These are phyloP conservation scores for Entomyzon cyanotis DNA, from an alignment of 2,113 vertebrate genomes.

Conservation along the genomic window DNA sequence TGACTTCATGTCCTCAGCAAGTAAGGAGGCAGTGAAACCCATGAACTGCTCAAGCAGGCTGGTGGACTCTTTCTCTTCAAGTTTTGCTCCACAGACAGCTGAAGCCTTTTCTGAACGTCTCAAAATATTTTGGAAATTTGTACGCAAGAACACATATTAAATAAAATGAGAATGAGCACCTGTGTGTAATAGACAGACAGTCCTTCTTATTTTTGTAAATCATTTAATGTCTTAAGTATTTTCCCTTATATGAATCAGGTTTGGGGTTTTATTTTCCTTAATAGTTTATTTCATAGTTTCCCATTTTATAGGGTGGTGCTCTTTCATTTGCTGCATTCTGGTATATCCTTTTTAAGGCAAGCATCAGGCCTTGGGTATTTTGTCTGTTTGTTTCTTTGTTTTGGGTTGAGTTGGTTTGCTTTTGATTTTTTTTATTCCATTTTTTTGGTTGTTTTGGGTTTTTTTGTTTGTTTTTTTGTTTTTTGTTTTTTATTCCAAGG, in stretches of 20 bases:
- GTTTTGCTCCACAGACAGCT: rapidly evolving
- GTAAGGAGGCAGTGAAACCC: not conserved
- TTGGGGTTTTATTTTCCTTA: not conserved
- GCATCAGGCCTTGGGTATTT: not conserved
- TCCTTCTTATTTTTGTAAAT: not conserved
- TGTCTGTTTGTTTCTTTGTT: not conserved
- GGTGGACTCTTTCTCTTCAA: not conserved
- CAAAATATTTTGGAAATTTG: not conserved
- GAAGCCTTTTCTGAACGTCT: not conserved
- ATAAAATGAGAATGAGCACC: not conserved
- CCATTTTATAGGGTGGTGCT: not conserved
- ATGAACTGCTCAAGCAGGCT: rapidly evolving
- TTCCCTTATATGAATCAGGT: not conserved
- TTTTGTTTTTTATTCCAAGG: not conserved
- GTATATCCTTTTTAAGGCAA: not conserved
- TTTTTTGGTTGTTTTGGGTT: not conserved
- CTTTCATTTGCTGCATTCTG: not conserved
- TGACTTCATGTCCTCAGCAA: not conserved
- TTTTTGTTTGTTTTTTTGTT: not conserved
- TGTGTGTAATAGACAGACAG: not conserved
- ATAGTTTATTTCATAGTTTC: not conserved
- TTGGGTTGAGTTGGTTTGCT: not conserved
- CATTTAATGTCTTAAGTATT: not conserved
- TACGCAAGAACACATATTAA: not conserved
- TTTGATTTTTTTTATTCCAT: not conserved